These are phyloP conservation scores for Escarpia spicata DNA, from an alignment of 2,888 invertebrate species.

Conservation along the genomic window DNA sequence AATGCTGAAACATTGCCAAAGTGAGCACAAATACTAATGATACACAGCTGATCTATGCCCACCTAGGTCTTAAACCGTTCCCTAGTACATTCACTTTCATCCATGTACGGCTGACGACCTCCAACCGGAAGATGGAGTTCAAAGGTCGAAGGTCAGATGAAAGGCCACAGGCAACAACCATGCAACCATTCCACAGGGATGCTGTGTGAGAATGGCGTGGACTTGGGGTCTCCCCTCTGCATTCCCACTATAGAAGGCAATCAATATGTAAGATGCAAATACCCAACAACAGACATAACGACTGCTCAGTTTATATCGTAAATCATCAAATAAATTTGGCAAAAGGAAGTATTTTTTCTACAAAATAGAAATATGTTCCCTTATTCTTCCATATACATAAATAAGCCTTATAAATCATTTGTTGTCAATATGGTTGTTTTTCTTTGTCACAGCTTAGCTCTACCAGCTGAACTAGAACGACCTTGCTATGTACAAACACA, in stretches of 20 bases:
- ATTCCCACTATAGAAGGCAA: slow-evolving; percentile 12
- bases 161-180: slow-evolving; percentile 32
- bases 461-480: too few species aligned
- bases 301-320: neutral
- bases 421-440: too few species aligned
- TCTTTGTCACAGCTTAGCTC: too few species aligned
- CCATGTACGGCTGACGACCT: slow-evolving; percentile 43
- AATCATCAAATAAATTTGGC: neutral
- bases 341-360: too few species aligned
- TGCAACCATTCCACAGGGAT: slow-evolving; percentile 7
- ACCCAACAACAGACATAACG: neutral
- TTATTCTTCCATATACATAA: too few species aligned
- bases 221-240: slow-evolving; percentile 20
- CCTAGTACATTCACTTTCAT: slow-evolving; percentile 46
- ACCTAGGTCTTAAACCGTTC: neutral
- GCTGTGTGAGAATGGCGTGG: slow-evolving; percentile 29
- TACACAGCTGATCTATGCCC: neutral
- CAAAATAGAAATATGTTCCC: neutral
- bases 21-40: neutral
- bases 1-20: neutral
- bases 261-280: neutral
- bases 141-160: slow-evolving; percentile 20
- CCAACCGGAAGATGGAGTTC: neutral
- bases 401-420: too few species aligned
- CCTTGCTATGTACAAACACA: too few species aligned